Conservation (phyloP, 2,113 vertebrate genomes). For the Podocnemis expansa region DNA sequence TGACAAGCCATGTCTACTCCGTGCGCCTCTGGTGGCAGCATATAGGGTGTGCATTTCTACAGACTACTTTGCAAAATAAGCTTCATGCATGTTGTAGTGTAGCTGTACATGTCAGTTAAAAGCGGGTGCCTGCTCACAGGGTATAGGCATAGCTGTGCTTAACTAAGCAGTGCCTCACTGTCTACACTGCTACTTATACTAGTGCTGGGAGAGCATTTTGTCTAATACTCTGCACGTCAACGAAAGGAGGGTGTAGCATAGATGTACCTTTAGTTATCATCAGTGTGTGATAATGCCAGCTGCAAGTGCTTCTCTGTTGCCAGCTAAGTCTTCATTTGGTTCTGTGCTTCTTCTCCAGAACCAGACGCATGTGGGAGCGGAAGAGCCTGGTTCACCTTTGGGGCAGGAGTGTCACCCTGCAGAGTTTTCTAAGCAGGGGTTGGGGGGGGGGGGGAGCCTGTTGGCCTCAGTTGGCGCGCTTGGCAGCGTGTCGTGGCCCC, state of each 20-base stretch:
- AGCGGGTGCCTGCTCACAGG: no score
- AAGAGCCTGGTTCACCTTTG: not conserved
- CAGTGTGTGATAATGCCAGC: not conserved
- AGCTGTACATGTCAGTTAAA: not conserved
- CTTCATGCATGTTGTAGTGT: not conserved
- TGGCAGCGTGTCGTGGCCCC: no score
- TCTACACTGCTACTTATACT: not conserved
- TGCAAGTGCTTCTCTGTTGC: not conserved
- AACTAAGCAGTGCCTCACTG: not conserved
- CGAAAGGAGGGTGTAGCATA: not conserved
- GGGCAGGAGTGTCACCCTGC: no score
- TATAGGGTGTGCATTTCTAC: not conserved
- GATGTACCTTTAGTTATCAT: not conserved
- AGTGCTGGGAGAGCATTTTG: not conserved
- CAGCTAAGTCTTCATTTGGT: not conserved
- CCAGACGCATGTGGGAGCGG: not conserved
- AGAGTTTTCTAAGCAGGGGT: no score
- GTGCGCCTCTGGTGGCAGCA: no score
- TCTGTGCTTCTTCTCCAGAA: not conserved
- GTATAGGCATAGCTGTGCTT: not conserved
- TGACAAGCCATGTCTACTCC: not conserved
- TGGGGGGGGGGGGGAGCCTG: no score
- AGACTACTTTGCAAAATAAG: not conserved
- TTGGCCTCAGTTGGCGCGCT: no score
- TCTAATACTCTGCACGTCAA: not conserved